Percentiles rank a stretch among this genome's conserved stretches.
Conservation (phyloP, 2,113 vertebrate genomes). For the Hoplias malabaricus region DNA sequence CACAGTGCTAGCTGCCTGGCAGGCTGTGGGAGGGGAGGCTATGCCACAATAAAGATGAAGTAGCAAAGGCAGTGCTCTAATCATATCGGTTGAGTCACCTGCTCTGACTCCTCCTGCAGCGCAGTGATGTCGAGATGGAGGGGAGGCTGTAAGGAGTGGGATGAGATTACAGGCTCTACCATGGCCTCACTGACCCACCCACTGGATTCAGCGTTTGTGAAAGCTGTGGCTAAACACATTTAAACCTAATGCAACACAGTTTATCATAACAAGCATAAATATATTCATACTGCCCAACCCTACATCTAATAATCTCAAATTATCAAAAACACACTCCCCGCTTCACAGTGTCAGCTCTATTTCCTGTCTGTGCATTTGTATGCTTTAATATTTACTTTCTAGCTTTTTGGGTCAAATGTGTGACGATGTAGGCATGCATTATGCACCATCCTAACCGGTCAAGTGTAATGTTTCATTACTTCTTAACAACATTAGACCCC, state of each 20-base stretch:
- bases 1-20: conserved; percentile 64
- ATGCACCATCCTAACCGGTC: no score
- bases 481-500: no score
- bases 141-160: conserved; percentile 3
- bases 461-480: no score
- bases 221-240: background rate
- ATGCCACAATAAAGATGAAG: conserved; percentile 57
- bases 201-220: background rate
- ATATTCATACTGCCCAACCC: no score
- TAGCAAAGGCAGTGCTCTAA: conserved; percentile 4
- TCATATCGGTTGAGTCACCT: conserved; percentile 22
- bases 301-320: background rate
- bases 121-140: conserved; percentile 4
- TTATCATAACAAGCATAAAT: no score
- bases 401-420: no score
- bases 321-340: no score
- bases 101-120: background rate
- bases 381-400: no score
- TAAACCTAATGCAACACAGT: no score
- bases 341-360: no score
- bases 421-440: no score
- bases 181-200: conserved; percentile 20
- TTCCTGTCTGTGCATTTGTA: no score
- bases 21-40: conserved; percentile 66
- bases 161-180: conserved; percentile 24